phyloP scores from a whole-genome alignment of 2,888 invertebrate genomes.

The Pandemis corylana region DNA sequence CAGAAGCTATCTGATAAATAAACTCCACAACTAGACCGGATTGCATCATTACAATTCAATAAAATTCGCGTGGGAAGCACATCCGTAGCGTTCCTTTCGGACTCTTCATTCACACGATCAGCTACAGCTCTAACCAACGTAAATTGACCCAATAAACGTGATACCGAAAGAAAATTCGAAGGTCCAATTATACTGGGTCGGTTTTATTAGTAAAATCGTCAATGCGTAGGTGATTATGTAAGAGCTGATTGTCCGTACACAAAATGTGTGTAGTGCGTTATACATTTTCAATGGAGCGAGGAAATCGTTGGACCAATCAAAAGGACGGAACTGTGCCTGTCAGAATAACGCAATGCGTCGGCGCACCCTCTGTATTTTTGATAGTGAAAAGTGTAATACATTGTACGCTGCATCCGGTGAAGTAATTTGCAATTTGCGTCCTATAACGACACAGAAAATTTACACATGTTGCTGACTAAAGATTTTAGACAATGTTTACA shows the following conservation, averaged over 20 bases:
- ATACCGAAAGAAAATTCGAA: conserved; percentile 33
- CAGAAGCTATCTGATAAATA: conserved; percentile 47
- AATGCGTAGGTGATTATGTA: conserved; percentile 71
- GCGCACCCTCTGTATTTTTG: conserved; percentile 67
- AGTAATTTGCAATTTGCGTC: conserved; percentile 40
- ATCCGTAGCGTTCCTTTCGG: conserved; percentile 63
- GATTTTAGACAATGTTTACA: neutral
- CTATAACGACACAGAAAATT: conserved; percentile 13
- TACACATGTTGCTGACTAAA: neutral
- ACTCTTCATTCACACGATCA: conserved; percentile 59
- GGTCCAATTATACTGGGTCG: conserved; percentile 51
- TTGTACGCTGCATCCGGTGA: conserved; percentile 63
- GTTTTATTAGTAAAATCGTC: conserved; percentile 63
- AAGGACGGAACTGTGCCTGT: conserved; percentile 78
- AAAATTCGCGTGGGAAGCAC: conserved; percentile 68
- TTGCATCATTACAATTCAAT: conserved; percentile 67
- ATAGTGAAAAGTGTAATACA: conserved; percentile 59
- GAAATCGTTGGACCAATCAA: conserved; percentile 67
- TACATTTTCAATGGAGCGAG: conserved; percentile 70
- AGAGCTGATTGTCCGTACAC: conserved; percentile 61
- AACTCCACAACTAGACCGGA: conserved; percentile 50
- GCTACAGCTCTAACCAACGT: conserved; percentile 49
- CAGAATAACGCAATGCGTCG: conserved; percentile 75
- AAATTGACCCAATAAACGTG: conserved; percentile 48
- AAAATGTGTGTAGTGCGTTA: conserved; percentile 47